Evolutionary conservation across 1,140 invertebrate genomes (phyloP).

Genomic region (Drosophila serrata): DNA sequence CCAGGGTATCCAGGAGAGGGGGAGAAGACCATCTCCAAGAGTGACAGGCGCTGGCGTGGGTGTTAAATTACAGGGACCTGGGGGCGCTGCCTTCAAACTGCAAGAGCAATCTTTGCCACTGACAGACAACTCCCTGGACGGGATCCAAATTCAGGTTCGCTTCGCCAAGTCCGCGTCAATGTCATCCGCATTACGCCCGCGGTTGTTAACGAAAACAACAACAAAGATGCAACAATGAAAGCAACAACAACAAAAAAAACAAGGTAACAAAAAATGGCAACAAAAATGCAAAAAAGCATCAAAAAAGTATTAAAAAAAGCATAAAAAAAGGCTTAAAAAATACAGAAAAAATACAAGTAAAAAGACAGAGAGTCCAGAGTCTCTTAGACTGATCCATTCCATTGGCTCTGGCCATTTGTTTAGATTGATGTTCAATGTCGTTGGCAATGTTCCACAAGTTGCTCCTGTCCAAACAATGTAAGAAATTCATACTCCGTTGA

Average conservation of each 20-base stretch:
- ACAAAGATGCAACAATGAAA: constrained; percentile 1
- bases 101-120: constrained; percentile 39
- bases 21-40: not conserved
- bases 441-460: constrained; percentile 26
- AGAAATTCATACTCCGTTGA: too few species aligned
- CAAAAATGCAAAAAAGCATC: not conserved
- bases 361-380: constrained; percentile 4
- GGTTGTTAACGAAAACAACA: constrained; percentile 22
- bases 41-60: constrained; percentile 64
- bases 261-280: too few species aligned
- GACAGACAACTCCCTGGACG: constrained; percentile 37
- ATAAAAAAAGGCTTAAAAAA: not conserved
- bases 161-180: constrained; percentile 65
- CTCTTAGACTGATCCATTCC: constrained; percentile 20
- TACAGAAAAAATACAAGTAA: not conserved
- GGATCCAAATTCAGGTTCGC: constrained; percentile 46
- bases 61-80: constrained; percentile 74
- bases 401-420: constrained; percentile 30
- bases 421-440: constrained; percentile 36
- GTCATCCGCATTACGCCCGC: constrained; percentile 68
- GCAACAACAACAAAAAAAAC: too few species aligned
- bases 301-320: not conserved
- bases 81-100: constrained; percentile 28
- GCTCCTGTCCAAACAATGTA: constrained; percentile 19
- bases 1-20: too few species aligned